phyloP scores from a whole-genome alignment of 2,113 vertebrate species.

The crab-eating macaque (Macaca fascicularis) region DNA sequence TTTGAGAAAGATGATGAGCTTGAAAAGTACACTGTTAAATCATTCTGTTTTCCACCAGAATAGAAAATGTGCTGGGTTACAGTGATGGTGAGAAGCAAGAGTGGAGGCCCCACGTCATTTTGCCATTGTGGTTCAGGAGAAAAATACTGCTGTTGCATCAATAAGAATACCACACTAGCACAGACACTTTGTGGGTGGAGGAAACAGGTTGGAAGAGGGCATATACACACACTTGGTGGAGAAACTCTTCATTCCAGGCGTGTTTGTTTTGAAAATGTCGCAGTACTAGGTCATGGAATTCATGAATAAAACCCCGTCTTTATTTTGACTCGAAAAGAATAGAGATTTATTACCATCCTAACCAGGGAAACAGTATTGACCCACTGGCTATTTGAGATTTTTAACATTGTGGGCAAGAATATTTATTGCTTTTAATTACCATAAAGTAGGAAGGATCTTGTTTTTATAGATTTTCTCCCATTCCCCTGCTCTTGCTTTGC shows the following conservation, averaged over 20 bases:
- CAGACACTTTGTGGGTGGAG: slow-evolving; percentile 51
- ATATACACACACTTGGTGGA: slow-evolving; percentile 71
- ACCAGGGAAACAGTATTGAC: slow-evolving; percentile 85
- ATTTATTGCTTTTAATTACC: slow-evolving; percentile 89
- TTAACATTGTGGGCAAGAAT: slow-evolving; percentile 78
- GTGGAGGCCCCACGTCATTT: fast-evolving
- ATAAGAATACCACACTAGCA: slow-evolving; percentile 37
- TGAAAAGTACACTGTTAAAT: background rate
- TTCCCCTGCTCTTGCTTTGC: slow-evolving; percentile 60
- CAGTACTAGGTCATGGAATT: slow-evolving; percentile 79
- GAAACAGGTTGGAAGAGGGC: slow-evolving; percentile 55
- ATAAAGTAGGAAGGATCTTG: slow-evolving; percentile 84
- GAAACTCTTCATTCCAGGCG: slow-evolving; percentile 78
- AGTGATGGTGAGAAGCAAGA: background rate
- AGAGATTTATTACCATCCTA: slow-evolving; percentile 86
- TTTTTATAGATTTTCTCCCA: slow-evolving; percentile 81
- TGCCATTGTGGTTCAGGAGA: background rate
- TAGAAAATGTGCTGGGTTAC: fast-evolving
- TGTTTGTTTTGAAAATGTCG: slow-evolving; percentile 83
- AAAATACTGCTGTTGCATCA: slow-evolving; percentile 41
- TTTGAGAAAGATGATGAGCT: background rate
- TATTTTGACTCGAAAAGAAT: slow-evolving; percentile 85
- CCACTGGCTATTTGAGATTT: slow-evolving; percentile 81
- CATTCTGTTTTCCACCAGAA: background rate
- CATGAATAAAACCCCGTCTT: slow-evolving; percentile 83